Evolutionary conservation across 2,113 vertebrate species (phyloP), one percentile per base, ranked within the genome.

Genomic region (Uria aalge): DNA sequence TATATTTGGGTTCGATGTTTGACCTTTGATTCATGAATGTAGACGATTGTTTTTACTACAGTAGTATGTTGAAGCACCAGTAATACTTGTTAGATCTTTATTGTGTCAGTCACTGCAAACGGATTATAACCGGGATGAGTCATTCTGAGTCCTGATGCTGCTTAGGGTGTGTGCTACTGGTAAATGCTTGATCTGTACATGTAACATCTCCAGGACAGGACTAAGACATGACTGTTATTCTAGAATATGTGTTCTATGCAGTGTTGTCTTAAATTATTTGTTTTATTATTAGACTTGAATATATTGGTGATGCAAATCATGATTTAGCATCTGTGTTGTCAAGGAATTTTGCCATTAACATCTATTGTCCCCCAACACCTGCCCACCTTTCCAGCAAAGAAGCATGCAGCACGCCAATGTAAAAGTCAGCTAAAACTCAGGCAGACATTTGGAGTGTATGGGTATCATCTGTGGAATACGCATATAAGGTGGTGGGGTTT

Each of bases 391-490:
- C 43, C 26, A 73, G 11, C 60, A 40, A 52, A 71, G 55, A 21
- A 43, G 29, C 21, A 26, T 55, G 78, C 36, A 62, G 27, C 40
- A 11, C 47, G 73, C 19, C 27, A 30, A 2, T 73, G 6, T 59
- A 48, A 36, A 50, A 69, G n/a, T 36, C 26, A 36, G 9, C 36
- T 64, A 9, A 64, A 69, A 29, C 34, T 84, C 17, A 14, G 64
- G 19, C 64, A 69, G 29, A 34, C 7, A 12, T 73, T 59, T 69
- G 40, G 73, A 32, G 22, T 45, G 22, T 30, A 1, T 52, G 11
- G 1, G 1, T 38, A 27, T 69, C 17, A 57, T 17, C 57, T 2
- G 1, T 45, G 18, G n/a, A 64, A 52, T 50, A 32, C 1, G 2
- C 24, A 12, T 7, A 3, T 19, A 63, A 63, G 18, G 27, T 57